Evolutionary conservation across 1,140 invertebrate genomes (phyloP).

Genomic region (Solen grandis): DNA sequence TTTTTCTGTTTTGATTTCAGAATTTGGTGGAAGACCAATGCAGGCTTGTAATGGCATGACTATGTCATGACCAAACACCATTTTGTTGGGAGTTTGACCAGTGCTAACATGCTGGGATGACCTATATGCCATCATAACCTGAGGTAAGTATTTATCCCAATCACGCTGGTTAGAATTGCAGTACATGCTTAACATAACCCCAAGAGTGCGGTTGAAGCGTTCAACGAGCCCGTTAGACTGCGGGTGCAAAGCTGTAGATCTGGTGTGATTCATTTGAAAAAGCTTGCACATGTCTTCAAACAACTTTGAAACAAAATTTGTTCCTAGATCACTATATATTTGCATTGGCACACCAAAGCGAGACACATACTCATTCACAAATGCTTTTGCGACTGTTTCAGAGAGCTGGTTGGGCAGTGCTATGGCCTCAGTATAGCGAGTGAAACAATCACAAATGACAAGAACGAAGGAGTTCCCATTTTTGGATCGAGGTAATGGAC

Average conservation of each 20-base stretch:
- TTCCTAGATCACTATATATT: conserved; percentile 59
- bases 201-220: conserved; percentile 59
- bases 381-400: conserved; percentile 26
- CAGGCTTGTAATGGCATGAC: conserved; percentile 40
- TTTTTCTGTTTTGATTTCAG: not conserved
- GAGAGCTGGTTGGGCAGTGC: conserved; percentile 64
- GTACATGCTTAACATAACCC: conserved; percentile 31
- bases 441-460: conserved; percentile 69
- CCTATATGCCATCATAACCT: conserved; percentile 63
- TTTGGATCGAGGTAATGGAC: conserved; percentile 68
- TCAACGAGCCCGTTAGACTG: conserved; percentile 72
- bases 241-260: conserved; percentile 68
- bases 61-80: conserved; percentile 59
- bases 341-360: conserved; percentile 55
- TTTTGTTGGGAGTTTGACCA: conserved; percentile 54
- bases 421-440: conserved; percentile 68
- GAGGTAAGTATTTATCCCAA: conserved; percentile 62
- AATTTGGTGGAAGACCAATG: not conserved
- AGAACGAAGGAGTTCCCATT: conserved; percentile 66
- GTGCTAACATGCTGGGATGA: conserved; percentile 55
- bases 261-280: conserved; percentile 57
- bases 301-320: conserved; percentile 51
- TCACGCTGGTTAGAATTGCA: conserved; percentile 35
- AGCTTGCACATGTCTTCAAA: conserved; percentile 53
- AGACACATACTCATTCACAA: conserved; percentile 56